Base-by-base conservation (phyloP, 1,140 invertebrate species). In the Drosophila willistoni region DNA sequence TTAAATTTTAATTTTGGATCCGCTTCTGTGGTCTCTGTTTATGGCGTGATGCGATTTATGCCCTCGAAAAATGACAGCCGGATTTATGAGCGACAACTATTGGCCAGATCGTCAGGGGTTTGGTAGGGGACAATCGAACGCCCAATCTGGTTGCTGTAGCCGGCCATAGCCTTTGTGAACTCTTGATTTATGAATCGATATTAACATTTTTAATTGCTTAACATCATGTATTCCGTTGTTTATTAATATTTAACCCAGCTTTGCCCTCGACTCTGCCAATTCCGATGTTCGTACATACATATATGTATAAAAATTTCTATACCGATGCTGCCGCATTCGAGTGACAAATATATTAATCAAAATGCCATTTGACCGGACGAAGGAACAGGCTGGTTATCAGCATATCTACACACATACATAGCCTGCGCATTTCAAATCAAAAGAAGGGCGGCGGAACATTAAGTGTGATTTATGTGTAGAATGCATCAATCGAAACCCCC, bases 141-240 rank as follows among this genome's bases (percentile, higher is more conserved):
- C 55, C 85, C 71, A 89, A 89, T 89, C 84, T 90, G 84, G 84
- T 87, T 87, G 84, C 80, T 69, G 68, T 72, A 72, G 67, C 68
- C 71, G 66, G 62, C 22, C 61, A 56, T 64, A 59, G 77, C 68
- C 79, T 89, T 72, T 87, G 71, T 79, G 59, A 60, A 57, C 73
- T 77, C 78, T 89, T 91, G 85, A 91, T 91, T 91, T 91, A 91
- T 91, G 81, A 77, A 77, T 71, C 14, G 77, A 76, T 84, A 91
- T 91, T 91, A 91, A 91, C 90, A 91, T 91, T 91, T 91, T 91
- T 91, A 91, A 91, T 91, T 91, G 83, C 83, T 78, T 80, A 81
- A 91, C 90, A 91, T 91, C 80, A 76, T 91, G 90, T 91, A 85
- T 90, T 86, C 74, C 76, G 79, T 87, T 91, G 83, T 91, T 91